phyloP scores from a whole-genome alignment of 2,888 invertebrate genomes.

The Chesias legatella region DNA sequence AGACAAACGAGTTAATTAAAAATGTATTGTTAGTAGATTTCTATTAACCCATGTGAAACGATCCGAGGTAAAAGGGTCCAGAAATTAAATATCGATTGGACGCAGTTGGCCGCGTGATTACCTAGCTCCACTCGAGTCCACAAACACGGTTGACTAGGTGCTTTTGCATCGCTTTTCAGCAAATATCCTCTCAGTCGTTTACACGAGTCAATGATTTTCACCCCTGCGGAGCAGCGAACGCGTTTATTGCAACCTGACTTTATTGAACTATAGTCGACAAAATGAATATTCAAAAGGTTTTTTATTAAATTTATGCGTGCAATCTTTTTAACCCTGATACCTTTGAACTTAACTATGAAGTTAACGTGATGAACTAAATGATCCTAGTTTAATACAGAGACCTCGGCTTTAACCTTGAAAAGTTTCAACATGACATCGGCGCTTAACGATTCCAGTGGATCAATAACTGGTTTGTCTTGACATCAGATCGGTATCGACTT shows the following conservation, averaged over 20 bases:
- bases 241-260: slow-evolving; percentile 17
- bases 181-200: slow-evolving; percentile 57
- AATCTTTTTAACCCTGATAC: not conserved
- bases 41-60: slow-evolving; percentile 33
- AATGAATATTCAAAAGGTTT: slow-evolving; percentile 6
- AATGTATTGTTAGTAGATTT: slow-evolving; percentile 23
- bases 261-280: slow-evolving; percentile 4
- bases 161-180: slow-evolving; percentile 59
- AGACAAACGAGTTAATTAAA: not conserved
- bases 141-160: slow-evolving; percentile 59
- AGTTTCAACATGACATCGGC: no score
- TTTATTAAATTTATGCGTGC: not conserved
- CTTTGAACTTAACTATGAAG: no score
- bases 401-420: no score
- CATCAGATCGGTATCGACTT: no score
- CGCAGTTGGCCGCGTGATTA: slow-evolving; percentile 56
- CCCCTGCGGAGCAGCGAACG: slow-evolving; percentile 32
- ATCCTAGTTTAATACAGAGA: no score
- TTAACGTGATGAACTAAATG: no score
- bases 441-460: no score
- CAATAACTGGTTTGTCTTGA: no score
- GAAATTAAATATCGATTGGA: slow-evolving; percentile 59
- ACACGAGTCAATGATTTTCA: slow-evolving; percentile 63
- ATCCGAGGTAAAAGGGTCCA: slow-evolving; percentile 32
- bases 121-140: slow-evolving; percentile 38